Conservation (phyloP, 1,140 invertebrate genomes). For the Micrasema longulum region DNA sequence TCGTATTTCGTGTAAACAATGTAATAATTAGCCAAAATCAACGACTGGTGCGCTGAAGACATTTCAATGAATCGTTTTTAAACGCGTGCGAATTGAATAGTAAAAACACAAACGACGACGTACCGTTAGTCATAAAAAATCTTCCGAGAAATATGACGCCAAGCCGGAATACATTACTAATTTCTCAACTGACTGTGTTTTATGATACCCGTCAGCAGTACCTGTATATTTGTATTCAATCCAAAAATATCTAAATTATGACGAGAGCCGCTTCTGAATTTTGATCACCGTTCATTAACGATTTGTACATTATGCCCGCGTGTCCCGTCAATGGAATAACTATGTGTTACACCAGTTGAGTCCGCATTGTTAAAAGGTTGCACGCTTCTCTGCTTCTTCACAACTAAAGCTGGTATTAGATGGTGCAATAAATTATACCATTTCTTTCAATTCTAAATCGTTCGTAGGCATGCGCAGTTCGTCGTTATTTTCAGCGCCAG, state of each 20-base stretch:
- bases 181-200: not conserved
- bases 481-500: too few relatives aligned
- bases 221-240: conserved; percentile 9
- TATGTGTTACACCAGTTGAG: not conserved
- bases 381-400: not conserved
- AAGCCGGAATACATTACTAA: not conserved
- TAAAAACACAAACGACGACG: not conserved
- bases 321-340: conserved; percentile 15
- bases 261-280: not conserved
- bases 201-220: not conserved
- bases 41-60: too few relatives aligned
- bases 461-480: too few relatives aligned
- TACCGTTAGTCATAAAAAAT: conserved; percentile 19
- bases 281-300: conserved; percentile 7
- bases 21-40: too few relatives aligned
- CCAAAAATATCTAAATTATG: conserved; percentile 21
- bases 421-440: too few relatives aligned
- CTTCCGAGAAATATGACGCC: conserved; percentile 23
- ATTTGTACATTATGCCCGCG: not conserved
- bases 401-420: too few relatives aligned
- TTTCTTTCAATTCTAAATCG: too few relatives aligned
- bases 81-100: not conserved
- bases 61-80: conserved; percentile 7
- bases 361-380: not conserved
- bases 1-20: too few relatives aligned